Conservation (phyloP, 2,113 vertebrate species). For the Struthidea cinerea region DNA sequence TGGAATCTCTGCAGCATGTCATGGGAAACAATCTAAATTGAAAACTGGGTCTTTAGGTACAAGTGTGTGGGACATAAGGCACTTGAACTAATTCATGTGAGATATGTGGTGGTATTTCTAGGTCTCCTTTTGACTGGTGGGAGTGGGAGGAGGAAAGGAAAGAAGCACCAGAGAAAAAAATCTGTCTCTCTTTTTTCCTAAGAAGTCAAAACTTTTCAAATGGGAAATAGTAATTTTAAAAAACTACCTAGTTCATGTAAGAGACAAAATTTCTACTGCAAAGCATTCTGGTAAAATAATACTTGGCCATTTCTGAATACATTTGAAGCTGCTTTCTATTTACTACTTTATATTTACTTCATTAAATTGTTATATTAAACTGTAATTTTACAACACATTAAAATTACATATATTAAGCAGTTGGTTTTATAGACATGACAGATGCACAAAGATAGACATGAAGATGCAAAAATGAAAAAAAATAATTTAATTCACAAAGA, state of each 20-base stretch:
- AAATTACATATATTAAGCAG: not conserved
- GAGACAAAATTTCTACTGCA: not conserved
- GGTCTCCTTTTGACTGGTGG: not conserved
- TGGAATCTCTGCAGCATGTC: not conserved
- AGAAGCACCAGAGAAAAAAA: not conserved
- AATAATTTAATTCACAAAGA: not conserved
- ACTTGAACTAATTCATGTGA: not conserved
- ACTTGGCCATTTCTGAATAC: not conserved
- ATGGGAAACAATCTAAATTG: not conserved
- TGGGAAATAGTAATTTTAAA: not conserved
- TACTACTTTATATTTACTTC: not conserved
- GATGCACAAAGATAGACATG: not conserved
- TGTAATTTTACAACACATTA: not conserved
- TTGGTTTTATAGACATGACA: not conserved
- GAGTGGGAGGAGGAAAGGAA: not conserved
- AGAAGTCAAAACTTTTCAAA: not conserved
- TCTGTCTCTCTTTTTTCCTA: not conserved
- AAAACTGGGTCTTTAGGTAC: not conserved
- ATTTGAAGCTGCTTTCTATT: not conserved
- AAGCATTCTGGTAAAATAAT: not conserved
- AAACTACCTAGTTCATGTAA: not conserved
- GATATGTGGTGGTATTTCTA: not conserved
- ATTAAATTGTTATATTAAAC: not conserved
- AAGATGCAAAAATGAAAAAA: not conserved
- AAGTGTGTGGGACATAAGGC: fast-evolving